Evolutionary conservation across 2,113 vertebrate genomes (phyloP).

Genomic region (Stercorarius parasiticus): DNA sequence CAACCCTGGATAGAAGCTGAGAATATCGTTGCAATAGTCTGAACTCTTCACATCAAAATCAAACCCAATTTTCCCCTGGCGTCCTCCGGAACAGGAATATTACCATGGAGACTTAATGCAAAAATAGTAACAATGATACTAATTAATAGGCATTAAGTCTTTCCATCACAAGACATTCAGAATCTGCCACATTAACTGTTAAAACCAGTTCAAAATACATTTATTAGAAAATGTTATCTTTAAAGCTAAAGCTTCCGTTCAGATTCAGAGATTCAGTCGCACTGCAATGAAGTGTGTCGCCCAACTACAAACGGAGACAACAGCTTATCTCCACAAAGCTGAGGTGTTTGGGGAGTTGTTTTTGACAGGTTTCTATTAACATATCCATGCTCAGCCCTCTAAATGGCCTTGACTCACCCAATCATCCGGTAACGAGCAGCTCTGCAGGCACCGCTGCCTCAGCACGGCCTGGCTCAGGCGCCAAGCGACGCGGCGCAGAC

Average conservation of each 20-base stretch:
- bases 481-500: neutral
- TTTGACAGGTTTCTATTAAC: neutral
- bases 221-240: neutral
- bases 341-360: neutral
- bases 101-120: neutral
- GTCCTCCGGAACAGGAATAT: neutral
- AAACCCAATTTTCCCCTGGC: neutral
- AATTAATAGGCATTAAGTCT: conserved; percentile 2
- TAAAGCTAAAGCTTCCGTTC: neutral
- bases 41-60: neutral
- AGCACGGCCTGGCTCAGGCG: neutral
- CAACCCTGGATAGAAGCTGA: neutral
- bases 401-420: neutral
- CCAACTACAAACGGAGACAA: neutral
- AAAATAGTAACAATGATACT: neutral
- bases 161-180: neutral
- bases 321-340: neutral
- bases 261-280: neutral
- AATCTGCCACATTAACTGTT: neutral
- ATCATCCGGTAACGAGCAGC: neutral
- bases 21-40: neutral
- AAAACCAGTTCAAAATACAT: neutral
- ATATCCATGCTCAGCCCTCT: neutral
- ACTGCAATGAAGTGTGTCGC: neutral
- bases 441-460: neutral